Percentiles rank a stretch among this genome's conserved stretches.
These are phyloP conservation scores for Glyptemys insculpta DNA, from an alignment of 2,797 vertebrate genomes.

Conservation along the genomic window DNA sequence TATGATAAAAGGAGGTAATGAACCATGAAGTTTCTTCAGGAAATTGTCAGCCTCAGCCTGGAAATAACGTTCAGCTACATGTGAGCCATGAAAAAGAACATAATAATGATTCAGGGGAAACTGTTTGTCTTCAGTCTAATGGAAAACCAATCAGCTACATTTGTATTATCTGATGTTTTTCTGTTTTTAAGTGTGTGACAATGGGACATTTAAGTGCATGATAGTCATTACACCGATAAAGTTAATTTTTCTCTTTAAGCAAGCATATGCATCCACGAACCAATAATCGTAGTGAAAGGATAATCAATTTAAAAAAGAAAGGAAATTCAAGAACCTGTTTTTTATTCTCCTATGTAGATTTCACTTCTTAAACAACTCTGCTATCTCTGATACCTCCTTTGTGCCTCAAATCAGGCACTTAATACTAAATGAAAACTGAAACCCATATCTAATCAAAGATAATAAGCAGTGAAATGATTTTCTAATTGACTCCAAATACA, in stretches of 20 bases:
- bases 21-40: slow-evolving; percentile 77
- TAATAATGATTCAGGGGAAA: slow-evolving; percentile 65
- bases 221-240: slow-evolving; percentile 51
- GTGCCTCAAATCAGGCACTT: slow-evolving; percentile 58
- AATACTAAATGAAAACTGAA: slow-evolving; percentile 63
- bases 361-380: slow-evolving; percentile 53
- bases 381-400: slow-evolving; percentile 57
- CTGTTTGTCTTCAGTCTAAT: slow-evolving; percentile 56
- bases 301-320: slow-evolving; percentile 59
- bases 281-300: slow-evolving; percentile 61
- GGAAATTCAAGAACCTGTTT: slow-evolving; percentile 65
- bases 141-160: slow-evolving; percentile 51
- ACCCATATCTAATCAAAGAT: slow-evolving; percentile 56
- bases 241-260: slow-evolving; percentile 53
- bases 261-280: slow-evolving; percentile 63
- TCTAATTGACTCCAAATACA: slow-evolving; percentile 63
- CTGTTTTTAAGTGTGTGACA: slow-evolving; percentile 33
- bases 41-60: slow-evolving; percentile 75
- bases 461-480: slow-evolving; percentile 54
- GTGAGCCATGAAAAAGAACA: slow-evolving; percentile 63
- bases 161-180: slow-evolving; percentile 23
- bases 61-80: slow-evolving; percentile 68
- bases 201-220: slow-evolving; percentile 49
- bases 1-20: slow-evolving; percentile 77
- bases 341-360: slow-evolving; percentile 53